A percentile compares a stretch with the other conserved stretches of the same genome.
Conservation (phyloP, 2,888 invertebrate species). For the Polyploca ridens region DNA sequence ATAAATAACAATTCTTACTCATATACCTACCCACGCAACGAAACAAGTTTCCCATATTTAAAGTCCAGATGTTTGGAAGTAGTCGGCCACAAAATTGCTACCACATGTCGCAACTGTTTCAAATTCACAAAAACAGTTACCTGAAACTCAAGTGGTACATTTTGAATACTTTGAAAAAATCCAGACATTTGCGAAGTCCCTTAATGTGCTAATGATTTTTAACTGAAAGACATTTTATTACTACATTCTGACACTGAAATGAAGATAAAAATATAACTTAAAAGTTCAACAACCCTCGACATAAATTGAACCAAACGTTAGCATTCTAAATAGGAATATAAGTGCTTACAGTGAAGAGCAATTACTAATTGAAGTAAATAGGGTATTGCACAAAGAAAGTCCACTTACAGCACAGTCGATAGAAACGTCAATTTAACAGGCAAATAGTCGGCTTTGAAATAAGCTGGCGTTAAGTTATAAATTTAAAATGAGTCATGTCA, state of each 20-base stretch:
- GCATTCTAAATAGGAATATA: slow-evolving; percentile 9
- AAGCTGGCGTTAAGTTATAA: slow-evolving; percentile 46
- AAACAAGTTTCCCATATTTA: slow-evolving; percentile 24
- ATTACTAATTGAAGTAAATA: slow-evolving; percentile 14
- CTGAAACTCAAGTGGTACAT: slow-evolving; percentile 49
- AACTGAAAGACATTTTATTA: neutral
- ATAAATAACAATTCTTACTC: neutral
- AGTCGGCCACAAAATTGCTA: slow-evolving; percentile 55
- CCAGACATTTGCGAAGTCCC: slow-evolving; percentile 3
- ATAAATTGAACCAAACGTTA: neutral
- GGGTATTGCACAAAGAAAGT: slow-evolving; percentile 27
- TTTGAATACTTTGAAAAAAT: slow-evolving; percentile 19
- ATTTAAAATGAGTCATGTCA: slow-evolving; percentile 44
- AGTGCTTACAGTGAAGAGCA: slow-evolving; percentile 8
- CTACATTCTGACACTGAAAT: neutral
- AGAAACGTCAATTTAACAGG: slow-evolving; percentile 24
- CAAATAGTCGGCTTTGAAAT: slow-evolving; percentile 29
- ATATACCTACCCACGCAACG: neutral
- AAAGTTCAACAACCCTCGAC: neutral
- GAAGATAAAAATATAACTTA: no score
- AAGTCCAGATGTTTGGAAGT: slow-evolving; percentile 53
- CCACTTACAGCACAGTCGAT: slow-evolving; percentile 22
- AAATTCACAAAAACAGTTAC: slow-evolving; percentile 47
- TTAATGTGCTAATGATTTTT: neutral
- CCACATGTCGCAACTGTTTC: slow-evolving; percentile 49